These are phyloP conservation scores for Crossocerus cetratus DNA, from an alignment of 2,888 invertebrate species.

Conservation along the genomic window DNA sequence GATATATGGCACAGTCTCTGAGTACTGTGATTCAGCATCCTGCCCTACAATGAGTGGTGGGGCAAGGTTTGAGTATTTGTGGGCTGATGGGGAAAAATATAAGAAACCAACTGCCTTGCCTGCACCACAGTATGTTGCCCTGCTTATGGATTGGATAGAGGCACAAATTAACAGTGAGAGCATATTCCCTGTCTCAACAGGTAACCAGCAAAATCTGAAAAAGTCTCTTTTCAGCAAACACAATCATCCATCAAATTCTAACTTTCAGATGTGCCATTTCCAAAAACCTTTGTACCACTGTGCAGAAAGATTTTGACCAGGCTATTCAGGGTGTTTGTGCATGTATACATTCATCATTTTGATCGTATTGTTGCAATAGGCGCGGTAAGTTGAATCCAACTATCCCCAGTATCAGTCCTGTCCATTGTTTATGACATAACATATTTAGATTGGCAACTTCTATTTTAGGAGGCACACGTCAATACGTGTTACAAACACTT, in stretches of 20 bases:
- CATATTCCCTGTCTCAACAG: slow-evolving; percentile 89
- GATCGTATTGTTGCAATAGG: slow-evolving; percentile 91
- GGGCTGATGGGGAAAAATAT: slow-evolving; percentile 90
- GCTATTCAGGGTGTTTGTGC: slow-evolving; percentile 93
- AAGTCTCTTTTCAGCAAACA: not conserved
- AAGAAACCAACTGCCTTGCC: slow-evolving; percentile 89
- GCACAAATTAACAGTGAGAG: slow-evolving; percentile 92
- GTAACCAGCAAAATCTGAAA: slow-evolving; percentile 69
- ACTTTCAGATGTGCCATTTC: slow-evolving; percentile 88
- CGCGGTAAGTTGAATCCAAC: slow-evolving; percentile 82
- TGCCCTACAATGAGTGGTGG: slow-evolving; percentile 96
- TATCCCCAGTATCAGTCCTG: not conserved
- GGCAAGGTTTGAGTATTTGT: slow-evolving; percentile 91
- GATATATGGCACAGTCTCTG: slow-evolving; percentile 92
- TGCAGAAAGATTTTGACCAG: slow-evolving; percentile 93
- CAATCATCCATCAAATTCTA: slow-evolving; percentile 45
- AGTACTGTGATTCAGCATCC: slow-evolving; percentile 88
- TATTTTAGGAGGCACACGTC: slow-evolving; percentile 90
- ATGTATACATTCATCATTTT: slow-evolving; percentile 96
- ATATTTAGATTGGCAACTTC: too few species aligned
- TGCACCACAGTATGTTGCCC: slow-evolving; percentile 89
- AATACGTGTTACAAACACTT: slow-evolving; percentile 97
- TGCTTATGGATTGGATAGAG: slow-evolving; percentile 95
- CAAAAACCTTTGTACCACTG: slow-evolving; percentile 86
- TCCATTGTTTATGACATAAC: not conserved